Conservation (phyloP, 2,888 invertebrate genomes). For the Diaphora mendica region DNA sequence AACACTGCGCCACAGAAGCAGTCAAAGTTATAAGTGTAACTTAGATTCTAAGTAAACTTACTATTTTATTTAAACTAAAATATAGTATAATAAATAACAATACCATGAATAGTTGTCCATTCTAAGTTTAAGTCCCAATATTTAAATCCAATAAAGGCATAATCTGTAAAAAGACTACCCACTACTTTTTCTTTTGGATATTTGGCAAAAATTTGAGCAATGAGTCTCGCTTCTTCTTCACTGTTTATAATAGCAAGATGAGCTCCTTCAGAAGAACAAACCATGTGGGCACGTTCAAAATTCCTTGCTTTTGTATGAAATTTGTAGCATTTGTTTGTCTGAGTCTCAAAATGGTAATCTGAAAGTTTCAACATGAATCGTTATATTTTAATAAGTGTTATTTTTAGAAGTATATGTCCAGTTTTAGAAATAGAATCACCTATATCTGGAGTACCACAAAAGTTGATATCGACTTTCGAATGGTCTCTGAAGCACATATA, state of each 20-base stretch:
- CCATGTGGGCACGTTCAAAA: slow-evolving; percentile 62
- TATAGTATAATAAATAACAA: background rate
- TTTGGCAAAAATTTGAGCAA: slow-evolving; percentile 46
- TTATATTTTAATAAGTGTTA: too few species aligned
- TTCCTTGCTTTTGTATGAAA: slow-evolving; percentile 57
- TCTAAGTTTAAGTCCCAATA: background rate
- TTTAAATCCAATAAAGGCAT: background rate
- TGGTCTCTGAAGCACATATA: slow-evolving; percentile 10
- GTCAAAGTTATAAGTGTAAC: too few species aligned
- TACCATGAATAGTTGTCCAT: slow-evolving; percentile 1
- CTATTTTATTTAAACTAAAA: background rate
- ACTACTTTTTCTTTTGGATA: background rate
- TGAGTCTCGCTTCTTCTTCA: slow-evolving; percentile 48
- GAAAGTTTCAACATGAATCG: slow-evolving; percentile 10
- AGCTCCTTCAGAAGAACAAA: slow-evolving; percentile 63
- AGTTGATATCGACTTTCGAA: background rate
- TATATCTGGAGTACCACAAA: slow-evolving; percentile 11
- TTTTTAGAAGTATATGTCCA: background rate
- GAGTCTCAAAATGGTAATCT: slow-evolving; percentile 56
- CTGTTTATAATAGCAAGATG: slow-evolving; percentile 64
- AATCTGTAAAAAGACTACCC: background rate
- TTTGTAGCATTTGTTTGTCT: slow-evolving; percentile 66
- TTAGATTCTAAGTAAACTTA: too few species aligned
- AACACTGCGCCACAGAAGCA: too few species aligned
- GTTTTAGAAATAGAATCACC: background rate